Conservation (phyloP, 1,140 invertebrate genomes). For the Sitophilus oryzae region DNA sequence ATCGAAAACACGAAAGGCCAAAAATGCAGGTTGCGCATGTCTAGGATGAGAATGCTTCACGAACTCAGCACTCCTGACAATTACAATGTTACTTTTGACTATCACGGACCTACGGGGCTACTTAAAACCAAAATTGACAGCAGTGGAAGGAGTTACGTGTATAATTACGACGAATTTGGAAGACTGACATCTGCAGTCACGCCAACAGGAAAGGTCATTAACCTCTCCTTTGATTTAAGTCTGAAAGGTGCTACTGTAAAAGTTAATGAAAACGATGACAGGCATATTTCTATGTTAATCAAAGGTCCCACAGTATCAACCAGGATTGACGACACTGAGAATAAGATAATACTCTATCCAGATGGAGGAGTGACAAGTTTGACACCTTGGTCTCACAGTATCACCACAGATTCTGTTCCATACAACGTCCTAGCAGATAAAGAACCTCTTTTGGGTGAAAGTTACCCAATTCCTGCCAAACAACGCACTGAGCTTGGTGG, state of each 20-base stretch:
- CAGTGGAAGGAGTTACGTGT: conserved; percentile 86
- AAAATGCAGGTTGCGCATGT: conserved; percentile 84
- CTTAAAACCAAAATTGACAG: conserved; percentile 84
- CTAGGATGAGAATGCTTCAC: conserved; percentile 81
- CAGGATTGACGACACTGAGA: conserved; percentile 68
- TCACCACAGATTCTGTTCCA: conserved; percentile 80
- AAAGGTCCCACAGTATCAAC: conserved; percentile 80
- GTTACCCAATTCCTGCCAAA: conserved; percentile 84
- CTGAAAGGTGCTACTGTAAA: conserved; percentile 82
- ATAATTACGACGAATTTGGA: conserved; percentile 93
- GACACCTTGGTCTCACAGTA: conserved; percentile 75
- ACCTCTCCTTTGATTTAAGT: conserved; percentile 79
- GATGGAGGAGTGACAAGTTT: conserved; percentile 74
- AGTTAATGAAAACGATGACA: conserved; percentile 74
- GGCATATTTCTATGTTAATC: conserved; percentile 77
- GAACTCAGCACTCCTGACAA: conserved; percentile 85
- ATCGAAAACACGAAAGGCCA: conserved; percentile 93
- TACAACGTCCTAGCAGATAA: conserved; percentile 78
- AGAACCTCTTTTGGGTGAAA: conserved; percentile 76
- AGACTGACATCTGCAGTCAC: conserved; percentile 83
- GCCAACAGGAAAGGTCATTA: conserved; percentile 84
- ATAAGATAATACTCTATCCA: conserved; percentile 69
- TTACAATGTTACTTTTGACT: conserved; percentile 88
- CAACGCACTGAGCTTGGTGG: conserved; percentile 83
- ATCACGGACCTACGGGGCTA: conserved; percentile 82